These are phyloP conservation scores for Acanthisitta chloris DNA, from an alignment of 2,113 vertebrate species.

Conservation along the genomic window DNA sequence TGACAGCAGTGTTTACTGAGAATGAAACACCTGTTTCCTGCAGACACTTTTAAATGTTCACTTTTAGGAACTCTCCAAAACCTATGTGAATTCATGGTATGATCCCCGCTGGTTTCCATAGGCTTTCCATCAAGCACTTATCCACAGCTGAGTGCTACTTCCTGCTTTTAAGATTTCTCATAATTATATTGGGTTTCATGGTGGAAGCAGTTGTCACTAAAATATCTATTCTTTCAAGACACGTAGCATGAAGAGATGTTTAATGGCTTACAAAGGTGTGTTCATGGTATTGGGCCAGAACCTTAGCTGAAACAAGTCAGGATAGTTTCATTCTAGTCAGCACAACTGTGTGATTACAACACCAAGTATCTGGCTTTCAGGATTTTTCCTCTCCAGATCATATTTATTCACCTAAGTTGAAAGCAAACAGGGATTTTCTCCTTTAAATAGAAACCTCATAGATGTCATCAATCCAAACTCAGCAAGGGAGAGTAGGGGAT, in stretches of 20 bases:
- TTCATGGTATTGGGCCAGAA: not conserved
- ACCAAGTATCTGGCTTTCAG: not conserved
- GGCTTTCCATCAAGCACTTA: not conserved
- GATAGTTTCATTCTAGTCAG: not conserved
- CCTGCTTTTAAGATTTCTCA: not conserved
- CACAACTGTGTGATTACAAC: not conserved
- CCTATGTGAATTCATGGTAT: not conserved
- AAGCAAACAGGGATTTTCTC: not conserved
- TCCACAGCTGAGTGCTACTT: not conserved
- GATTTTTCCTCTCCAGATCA: not conserved
- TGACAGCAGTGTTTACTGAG: not conserved
- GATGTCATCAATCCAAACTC: not conserved
- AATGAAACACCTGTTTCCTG: not conserved
- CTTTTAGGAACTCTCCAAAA: not conserved
- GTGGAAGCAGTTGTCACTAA: not conserved
- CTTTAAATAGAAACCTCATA: slow-evolving; percentile 34
- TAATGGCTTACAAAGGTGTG: not conserved
- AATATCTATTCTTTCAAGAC: not conserved
- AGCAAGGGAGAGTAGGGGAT: not conserved
- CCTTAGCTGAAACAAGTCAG: not conserved
- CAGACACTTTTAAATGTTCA: not conserved
- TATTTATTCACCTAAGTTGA: slow-evolving; percentile 22
- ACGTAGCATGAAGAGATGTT: not conserved
- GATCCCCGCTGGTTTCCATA: not conserved
- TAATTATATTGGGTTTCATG: not conserved